These are phyloP conservation scores for Rhinichthys osculus DNA, from an alignment of 2,797 vertebrate genomes.

Conservation along the genomic window DNA sequence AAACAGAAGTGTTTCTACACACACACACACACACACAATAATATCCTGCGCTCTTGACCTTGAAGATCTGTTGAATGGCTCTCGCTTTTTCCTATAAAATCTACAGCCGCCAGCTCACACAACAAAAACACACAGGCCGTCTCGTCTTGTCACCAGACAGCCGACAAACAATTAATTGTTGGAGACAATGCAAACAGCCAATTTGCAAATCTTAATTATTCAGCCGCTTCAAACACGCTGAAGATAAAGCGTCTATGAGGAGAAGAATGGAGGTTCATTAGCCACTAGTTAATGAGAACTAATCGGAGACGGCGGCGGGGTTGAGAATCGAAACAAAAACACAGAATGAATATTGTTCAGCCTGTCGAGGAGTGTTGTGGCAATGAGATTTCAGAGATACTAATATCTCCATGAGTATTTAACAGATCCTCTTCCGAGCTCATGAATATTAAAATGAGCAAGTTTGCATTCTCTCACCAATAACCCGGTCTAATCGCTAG, in stretches of 20 bases:
- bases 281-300: constrained; percentile 52
- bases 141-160: background rate
- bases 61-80: constrained; percentile 13
- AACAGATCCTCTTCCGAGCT: background rate
- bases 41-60: constrained; percentile 18
- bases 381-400: background rate
- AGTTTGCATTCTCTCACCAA: background rate
- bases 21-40: constrained; percentile 16
- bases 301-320: constrained; percentile 46
- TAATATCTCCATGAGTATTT: constrained; percentile 4
- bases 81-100: constrained; percentile 6
- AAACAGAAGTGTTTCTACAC: background rate
- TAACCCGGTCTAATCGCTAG: background rate
- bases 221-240: constrained; percentile 54
- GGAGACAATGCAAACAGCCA: constrained; percentile 59
- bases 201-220: constrained; percentile 63
- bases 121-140: background rate
- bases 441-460: constrained; percentile 43
- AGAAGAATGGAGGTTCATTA: constrained; percentile 58
- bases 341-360: background rate
- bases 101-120: background rate
- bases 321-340: constrained; percentile 58
- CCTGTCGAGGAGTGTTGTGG: background rate
- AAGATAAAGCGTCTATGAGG: constrained; percentile 60
- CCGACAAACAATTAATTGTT: constrained; percentile 39